Base-by-base conservation (phyloP, 2,888 invertebrate genomes). In the Notocelia uddmanniana region DNA sequence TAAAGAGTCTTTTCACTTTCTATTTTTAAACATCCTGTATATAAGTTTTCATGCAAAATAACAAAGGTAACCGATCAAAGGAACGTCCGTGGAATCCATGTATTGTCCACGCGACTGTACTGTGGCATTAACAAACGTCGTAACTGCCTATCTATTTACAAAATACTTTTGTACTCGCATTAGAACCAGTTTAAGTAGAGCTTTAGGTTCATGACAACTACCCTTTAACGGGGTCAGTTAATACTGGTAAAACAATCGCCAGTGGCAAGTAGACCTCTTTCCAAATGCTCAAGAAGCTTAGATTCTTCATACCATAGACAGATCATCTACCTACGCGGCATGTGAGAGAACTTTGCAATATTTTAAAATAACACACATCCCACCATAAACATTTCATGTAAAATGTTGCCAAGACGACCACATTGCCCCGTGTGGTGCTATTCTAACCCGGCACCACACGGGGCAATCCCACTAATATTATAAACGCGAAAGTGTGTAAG, bases 11-110 rank as follows among this genome's bases (percentile, higher is more conserved):
- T 5, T 26, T 3, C n/a, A 18, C 19, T 62, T 62, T 1, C 9
- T 34, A 34, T 34, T 21, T 34, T 19, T 3, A 5, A 63, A 31
- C 63, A n/a, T 5, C 63, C 50, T 34, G 63, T 63, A 52, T 6
- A 21, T 52, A 52, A 34, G 63, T 63, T 19, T 48, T 63, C 63
- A 63, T 63, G 63, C 34, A 52, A 63, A 63, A 31, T 52, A 63
- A 63, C 50, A 50, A 63, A 50, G 62, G 63, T 52, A 50, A 21
- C 63, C 50, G 63, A 63, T 63, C 50, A 63, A 63, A 63, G 63
- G 63, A 52, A 50, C 50, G 63, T 50, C 50, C 63, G 34, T 21
- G 62, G 62, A 19, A 48, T 15, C 8, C 31, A 19, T 31, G 48
- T 34, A 63, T 52, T 63, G 63, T 63, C 63, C 63, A 31, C 37